Percentiles rank a stretch among this genome's conserved stretches.
phyloP scores from a whole-genome alignment of 2,888 invertebrate genomes.

The Amiota mariae region DNA sequence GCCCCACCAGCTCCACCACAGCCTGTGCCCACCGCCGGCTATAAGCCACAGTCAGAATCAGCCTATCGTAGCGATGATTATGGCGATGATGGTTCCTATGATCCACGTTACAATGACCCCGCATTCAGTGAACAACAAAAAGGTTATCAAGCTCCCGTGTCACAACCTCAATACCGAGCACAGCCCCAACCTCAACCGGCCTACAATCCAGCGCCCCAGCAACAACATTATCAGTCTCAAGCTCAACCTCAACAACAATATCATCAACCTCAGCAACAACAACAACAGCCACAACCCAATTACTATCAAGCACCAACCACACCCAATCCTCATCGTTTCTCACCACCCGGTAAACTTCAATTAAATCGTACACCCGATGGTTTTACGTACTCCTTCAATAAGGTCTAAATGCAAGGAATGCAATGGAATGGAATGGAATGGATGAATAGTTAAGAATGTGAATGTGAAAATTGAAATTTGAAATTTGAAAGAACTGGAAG shows the following conservation, averaged over 20 bases:
- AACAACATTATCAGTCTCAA: constrained; percentile 67
- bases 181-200: constrained; percentile 74
- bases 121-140: constrained; percentile 67
- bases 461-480: too few species aligned
- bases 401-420: constrained; percentile 69
- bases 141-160: constrained; percentile 62
- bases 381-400: constrained; percentile 89
- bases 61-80: constrained; percentile 67
- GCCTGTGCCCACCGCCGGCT: constrained; percentile 76
- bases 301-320: constrained; percentile 75
- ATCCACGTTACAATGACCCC: constrained; percentile 73
- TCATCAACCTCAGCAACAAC: constrained; percentile 63
- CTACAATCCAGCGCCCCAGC: constrained; percentile 64
- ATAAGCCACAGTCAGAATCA: constrained; percentile 73
- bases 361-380: constrained; percentile 91
- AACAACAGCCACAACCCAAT: constrained; percentile 68
- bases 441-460: too few species aligned
- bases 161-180: constrained; percentile 68
- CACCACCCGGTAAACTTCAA: constrained; percentile 88
- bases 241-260: constrained; percentile 73
- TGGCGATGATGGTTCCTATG: constrained; percentile 72
- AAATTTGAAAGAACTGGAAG: too few species aligned
- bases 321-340: constrained; percentile 83
- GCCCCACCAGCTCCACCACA: constrained; percentile 76
- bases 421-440: too few species aligned